Evolutionary conservation across 2,888 invertebrate species (phyloP), one percentile per base, ranked within the genome.

Genomic region (Pachliopta kotzebuea): DNA sequence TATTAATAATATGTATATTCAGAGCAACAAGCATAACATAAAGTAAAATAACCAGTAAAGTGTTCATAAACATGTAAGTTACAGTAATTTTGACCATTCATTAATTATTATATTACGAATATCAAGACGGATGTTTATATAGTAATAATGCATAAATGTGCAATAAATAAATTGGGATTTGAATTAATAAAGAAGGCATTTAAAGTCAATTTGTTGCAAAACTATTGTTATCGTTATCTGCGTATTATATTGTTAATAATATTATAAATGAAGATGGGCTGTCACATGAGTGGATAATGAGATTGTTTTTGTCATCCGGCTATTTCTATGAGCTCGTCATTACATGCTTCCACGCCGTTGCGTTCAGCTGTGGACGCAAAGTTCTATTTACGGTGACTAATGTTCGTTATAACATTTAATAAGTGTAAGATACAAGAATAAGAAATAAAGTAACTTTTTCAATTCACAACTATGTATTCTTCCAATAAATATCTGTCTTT

Each of bases 241-340:
- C 68, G 72, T 77, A 85, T 88, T 86, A 88, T 88, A 81, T 81
- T 86, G 88, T 89, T 88, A 89, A 90, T 89, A 88, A 86, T 85
- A 88, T 86, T 88, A 87, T 87, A 89, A 90, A 89, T 88, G 84
- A 78, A 81, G 79, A 74, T 74, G 79, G 76, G 84, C 84, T 87
- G 86, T 85, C 83, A 79, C 78, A 76, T 74, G 70, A 74, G 72
- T 72, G 71, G 74, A 81, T 85, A 84, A 87, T 87, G 80, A 80
- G 81, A 70, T 67, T 72, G 80, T 88, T 88, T 87, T 86, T 86
- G 84, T 84, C 79, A 76, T 83, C 72, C 80, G 83, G 83, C 83
- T 83, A 84, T 83, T 81, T 76, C 73, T 73, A 76, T 76, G 53
- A 49, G 58, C 58, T 37, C 9, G 21, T 54, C 49, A 65, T 58